Base-by-base conservation (phyloP, 2,888 invertebrate genomes). In the Apamea monoglypha region DNA sequence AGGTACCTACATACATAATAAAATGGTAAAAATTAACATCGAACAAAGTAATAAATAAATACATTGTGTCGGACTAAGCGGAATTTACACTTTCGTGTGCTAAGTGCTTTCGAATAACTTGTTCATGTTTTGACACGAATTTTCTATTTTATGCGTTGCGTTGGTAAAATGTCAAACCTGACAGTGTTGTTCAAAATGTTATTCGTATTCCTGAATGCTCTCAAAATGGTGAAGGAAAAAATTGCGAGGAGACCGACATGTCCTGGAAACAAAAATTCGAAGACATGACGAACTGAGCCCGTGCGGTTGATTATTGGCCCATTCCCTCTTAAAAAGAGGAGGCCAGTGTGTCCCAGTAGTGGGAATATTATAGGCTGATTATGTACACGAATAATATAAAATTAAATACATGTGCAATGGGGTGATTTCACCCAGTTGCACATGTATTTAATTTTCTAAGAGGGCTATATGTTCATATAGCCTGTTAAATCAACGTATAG, bases 1-100 rank as follows among this genome's bases (percentile, higher is more conserved):
- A 16, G 47, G 47, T 47, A 64, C 14, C 29, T 36, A 50, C 14
- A 40, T 36, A 50, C n/a, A 36, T 61, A 66, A 59, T 66, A 40
- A 68, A 74, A 64, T 36, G 21, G 16, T 47, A 36, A 40, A 71
- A 25, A 67, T 4, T 74, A 50, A 36, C 47, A 76, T 70, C 16
- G 29, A 63, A 68, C 40, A 69, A 21, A 71, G 29, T 36, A 69
- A 64, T 76, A 69, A 74, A 44, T 69, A 70, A 63, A 56, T 16
- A 21, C 8, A 2, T 59, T 7, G 66, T 74, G 63, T 72, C 71
- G 64, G 73, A 78, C 69, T 32, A 61, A 82, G 78, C 40, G 64
- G 25, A 75, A 44, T 68, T 56, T 16, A 82, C 53, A 72, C 68
- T 84, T 64, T 63, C 12, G 16, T 29, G 32, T 12, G 25, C 10